phyloP scores from a whole-genome alignment of 2,888 invertebrate genomes.

The Apomyelois bistriatella region DNA sequence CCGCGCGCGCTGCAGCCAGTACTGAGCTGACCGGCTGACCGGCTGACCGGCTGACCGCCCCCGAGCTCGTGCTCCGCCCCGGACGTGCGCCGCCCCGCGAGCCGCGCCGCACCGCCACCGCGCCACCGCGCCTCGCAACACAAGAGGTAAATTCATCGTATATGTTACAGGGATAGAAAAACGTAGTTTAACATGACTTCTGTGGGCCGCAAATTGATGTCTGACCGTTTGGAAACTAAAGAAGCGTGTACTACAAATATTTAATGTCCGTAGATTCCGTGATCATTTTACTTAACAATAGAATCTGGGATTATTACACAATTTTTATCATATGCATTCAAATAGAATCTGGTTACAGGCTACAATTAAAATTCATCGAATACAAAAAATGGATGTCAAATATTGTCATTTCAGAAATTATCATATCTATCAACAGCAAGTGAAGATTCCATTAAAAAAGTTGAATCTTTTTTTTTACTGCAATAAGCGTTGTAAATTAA shows the following conservation, averaged over 20 bases:
- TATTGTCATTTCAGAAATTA: too few relatives aligned
- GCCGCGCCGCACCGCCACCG: constrained; percentile 20
- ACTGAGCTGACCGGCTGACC: constrained; percentile 85
- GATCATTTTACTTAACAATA: not conserved
- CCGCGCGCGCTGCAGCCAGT: constrained; percentile 84
- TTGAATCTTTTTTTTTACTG: too few relatives aligned
- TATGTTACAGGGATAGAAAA: constrained; percentile 51
- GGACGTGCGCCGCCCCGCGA: not conserved
- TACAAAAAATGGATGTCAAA: too few relatives aligned
- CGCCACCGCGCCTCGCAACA: constrained; percentile 32
- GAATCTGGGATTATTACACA: too few relatives aligned
- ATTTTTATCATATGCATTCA: too few relatives aligned
- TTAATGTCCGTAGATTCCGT: not conserved
- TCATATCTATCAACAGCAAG: too few relatives aligned
- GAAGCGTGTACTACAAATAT: not conserved
- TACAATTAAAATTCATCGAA: too few relatives aligned
- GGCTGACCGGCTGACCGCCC: constrained; percentile 36
- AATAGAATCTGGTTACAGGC: too few relatives aligned
- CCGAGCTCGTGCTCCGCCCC: constrained; percentile 5
- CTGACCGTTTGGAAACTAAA: not conserved
- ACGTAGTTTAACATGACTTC: constrained; percentile 13
- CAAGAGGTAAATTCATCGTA: constrained; percentile 39
- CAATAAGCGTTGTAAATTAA: too few relatives aligned
- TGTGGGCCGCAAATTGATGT: not conserved
- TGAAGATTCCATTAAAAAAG: too few relatives aligned